Conservation (phyloP, 2,888 invertebrate genomes). For the Cephus sareptanus region DNA sequence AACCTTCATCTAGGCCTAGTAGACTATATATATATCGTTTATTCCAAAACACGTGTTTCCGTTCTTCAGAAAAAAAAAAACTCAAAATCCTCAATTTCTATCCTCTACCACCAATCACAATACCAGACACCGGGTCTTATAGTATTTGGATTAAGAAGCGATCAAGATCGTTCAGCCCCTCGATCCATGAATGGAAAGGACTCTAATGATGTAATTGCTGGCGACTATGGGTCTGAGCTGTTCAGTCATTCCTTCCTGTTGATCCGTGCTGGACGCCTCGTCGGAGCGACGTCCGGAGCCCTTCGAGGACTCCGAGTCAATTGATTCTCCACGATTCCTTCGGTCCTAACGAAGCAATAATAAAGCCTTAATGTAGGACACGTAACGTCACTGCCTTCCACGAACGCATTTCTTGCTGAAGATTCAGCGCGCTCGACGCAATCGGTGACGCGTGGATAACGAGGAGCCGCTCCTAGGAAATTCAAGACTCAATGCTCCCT, state of each 20-base stretch:
- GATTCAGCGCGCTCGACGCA: neutral
- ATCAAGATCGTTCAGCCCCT: neutral
- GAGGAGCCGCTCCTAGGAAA: constrained; percentile 15
- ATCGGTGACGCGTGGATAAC: constrained; percentile 6
- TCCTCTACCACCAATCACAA: constrained; percentile 5
- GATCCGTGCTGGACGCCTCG: neutral
- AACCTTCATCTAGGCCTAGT: neutral
- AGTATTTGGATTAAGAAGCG: neutral
- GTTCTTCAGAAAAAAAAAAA: neutral
- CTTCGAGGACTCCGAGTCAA: neutral
- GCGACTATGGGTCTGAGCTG: constrained; percentile 4
- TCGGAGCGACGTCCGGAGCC: neutral
- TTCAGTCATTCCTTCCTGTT: neutral
- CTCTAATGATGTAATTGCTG: constrained; percentile 1
- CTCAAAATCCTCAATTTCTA: neutral
- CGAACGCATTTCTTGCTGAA: neutral
- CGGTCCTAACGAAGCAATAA: neutral
- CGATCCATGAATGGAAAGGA: neutral
- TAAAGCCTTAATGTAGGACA: neutral
- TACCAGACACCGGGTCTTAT: neutral
- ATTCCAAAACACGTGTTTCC: neutral
- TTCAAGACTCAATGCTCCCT: constrained; percentile 11
- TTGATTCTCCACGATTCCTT: neutral
- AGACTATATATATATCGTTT: neutral
- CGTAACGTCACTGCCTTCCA: neutral